Conservation (phyloP, 2,888 invertebrate species). For the Lasioglossum morio region DNA sequence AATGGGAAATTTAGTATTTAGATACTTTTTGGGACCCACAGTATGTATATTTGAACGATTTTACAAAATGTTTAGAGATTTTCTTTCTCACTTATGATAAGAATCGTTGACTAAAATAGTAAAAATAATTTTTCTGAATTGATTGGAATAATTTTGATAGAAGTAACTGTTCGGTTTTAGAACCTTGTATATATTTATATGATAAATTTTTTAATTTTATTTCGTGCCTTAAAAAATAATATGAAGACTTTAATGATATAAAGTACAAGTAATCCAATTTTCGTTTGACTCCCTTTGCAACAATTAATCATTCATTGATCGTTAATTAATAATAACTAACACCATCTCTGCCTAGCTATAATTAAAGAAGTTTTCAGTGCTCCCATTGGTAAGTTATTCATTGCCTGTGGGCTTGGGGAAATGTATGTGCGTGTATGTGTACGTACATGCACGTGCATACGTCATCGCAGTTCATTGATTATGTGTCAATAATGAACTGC, state of each 20-base stretch:
- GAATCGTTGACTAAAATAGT: neutral
- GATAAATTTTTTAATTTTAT: neutral
- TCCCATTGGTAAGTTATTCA: neutral
- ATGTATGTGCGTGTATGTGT: neutral
- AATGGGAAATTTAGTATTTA: too few species aligned
- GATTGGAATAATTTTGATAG: neutral
- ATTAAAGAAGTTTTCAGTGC: neutral
- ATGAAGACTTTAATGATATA: neutral
- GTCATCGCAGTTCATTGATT: constrained; percentile 49
- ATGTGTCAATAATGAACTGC: constrained; percentile 45
- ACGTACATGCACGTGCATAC: neutral
- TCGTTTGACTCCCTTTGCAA: neutral
- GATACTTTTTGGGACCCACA: too few species aligned
- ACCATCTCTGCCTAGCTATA: neutral
- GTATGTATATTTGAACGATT: too few species aligned
- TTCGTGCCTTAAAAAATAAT: neutral
- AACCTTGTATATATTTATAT: neutral
- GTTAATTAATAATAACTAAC: neutral
- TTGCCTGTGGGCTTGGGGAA: neutral
- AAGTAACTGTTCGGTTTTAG: neutral
- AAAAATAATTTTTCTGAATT: neutral
- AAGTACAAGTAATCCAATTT: neutral
- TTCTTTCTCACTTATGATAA: neutral
- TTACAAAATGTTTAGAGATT: neutral
- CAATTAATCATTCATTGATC: neutral